phyloP scores from a whole-genome alignment of 2,888 invertebrate genomes.

The Pammene fasciana region DNA sequence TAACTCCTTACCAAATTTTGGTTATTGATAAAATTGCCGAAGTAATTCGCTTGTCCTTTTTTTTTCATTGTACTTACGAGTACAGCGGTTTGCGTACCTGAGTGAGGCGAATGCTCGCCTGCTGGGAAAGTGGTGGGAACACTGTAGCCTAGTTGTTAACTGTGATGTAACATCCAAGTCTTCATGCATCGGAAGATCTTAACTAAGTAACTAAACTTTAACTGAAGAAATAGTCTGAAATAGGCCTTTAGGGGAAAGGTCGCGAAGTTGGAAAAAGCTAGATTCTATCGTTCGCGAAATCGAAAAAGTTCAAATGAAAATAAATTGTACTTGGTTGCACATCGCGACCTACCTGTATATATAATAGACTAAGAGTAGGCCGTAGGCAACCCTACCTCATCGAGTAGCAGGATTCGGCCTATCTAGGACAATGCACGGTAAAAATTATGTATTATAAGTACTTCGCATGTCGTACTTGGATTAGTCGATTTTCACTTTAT shows the following conservation, averaged over 20 bases:
- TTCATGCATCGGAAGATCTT: not conserved
- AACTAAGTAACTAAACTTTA: not conserved
- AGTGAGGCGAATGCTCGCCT: not conserved
- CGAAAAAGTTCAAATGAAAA: conserved; percentile 38
- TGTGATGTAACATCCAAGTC: conserved; percentile 9
- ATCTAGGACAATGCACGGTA: too few species aligned
- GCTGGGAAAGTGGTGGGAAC: not conserved
- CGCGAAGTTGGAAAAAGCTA: not conserved
- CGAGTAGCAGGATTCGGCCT: too few species aligned
- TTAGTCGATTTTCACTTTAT: too few species aligned
- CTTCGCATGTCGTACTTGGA: too few species aligned
- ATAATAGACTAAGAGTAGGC: too few species aligned
- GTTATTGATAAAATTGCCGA: too few species aligned
- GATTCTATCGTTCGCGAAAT: conserved; percentile 25
- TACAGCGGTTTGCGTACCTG: too few species aligned
- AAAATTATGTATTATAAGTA: too few species aligned
- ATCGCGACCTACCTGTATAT: not conserved
- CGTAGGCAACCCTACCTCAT: too few species aligned
- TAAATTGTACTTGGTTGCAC: conserved; percentile 5
- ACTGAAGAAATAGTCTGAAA: not conserved
- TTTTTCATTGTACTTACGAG: too few species aligned
- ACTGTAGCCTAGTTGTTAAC: not conserved
- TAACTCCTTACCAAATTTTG: too few species aligned
- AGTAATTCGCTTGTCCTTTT: too few species aligned
- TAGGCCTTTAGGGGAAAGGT: not conserved